These are phyloP conservation scores for Pocillopora damicornis DNA, from an alignment of 64 coral and sea anemone genomes.

Conservation along the genomic window DNA sequence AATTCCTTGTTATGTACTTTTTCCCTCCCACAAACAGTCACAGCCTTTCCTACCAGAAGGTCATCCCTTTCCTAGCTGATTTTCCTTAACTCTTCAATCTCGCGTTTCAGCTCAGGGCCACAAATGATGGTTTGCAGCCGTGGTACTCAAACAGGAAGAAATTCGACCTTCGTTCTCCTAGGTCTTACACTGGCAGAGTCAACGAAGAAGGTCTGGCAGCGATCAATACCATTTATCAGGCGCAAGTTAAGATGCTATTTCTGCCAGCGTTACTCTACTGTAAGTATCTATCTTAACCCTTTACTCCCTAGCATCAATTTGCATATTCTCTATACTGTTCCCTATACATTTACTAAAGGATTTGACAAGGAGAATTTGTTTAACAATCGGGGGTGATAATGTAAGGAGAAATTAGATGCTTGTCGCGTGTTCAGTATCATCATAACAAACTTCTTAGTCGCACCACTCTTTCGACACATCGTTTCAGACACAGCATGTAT, in stretches of 20 bases:
- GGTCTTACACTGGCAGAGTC: constrained; percentile 53
- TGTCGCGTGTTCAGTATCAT: too few species aligned
- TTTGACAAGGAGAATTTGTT: too few species aligned
- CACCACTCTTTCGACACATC: not conserved
- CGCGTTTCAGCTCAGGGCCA: constrained; percentile 61
- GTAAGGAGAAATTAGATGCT: too few species aligned
- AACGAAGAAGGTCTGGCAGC: constrained; percentile 96
- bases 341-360: too few species aligned
- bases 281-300: constrained; percentile 43
- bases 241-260: constrained; percentile 86
- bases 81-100: not conserved
- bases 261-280: constrained; percentile 89
- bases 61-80: not conserved
- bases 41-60: too few species aligned
- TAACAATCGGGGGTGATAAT: too few species aligned
- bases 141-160: constrained; percentile 95
- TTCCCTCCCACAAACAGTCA: too few species aligned
- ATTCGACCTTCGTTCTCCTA: constrained; percentile 69
- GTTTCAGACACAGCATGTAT: constrained; percentile 87
- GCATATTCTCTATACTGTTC: too few species aligned
- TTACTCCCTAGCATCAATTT: not conserved
- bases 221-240: constrained; percentile 71
- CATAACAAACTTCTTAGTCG: not conserved
- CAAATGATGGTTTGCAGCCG: constrained; percentile 94
- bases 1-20: too few species aligned